Evolutionary conservation across 1,140 invertebrate genomes (phyloP).

Genomic region (Sycobia sp.): DNA sequence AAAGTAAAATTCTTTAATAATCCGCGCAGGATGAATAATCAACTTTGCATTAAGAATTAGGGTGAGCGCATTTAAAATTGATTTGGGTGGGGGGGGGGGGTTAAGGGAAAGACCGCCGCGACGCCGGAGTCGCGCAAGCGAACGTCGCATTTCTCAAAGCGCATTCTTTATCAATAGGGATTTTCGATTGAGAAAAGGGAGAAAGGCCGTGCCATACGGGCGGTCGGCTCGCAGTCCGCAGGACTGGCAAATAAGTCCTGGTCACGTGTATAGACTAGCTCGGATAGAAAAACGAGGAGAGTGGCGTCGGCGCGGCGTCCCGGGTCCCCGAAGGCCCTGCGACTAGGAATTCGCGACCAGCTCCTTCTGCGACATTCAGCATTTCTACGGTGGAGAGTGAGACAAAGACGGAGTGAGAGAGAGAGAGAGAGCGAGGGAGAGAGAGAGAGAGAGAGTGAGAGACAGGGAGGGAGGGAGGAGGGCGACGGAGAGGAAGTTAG

Average conservation of each 20-base stretch:
- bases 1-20: no score
- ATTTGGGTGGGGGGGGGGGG: no score
- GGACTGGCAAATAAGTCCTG: constrained; percentile 15
- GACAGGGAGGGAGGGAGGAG: no score
- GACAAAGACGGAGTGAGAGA: no score
- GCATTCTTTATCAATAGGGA: constrained; percentile 38
- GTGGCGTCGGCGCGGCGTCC: background rate
- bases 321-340: background rate
- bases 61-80: no score
- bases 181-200: constrained; percentile 17
- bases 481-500: no score
- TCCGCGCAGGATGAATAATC: no score
- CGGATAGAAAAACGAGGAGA: constrained; percentile 36
- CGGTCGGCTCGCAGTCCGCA: background rate
- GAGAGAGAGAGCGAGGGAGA: no score
- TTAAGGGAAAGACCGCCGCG: background rate
- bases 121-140: background rate
- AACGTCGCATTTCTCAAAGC: constrained; percentile 16
- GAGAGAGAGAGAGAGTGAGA: no score
- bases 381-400: background rate
- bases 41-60: no score
- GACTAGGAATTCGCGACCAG: constrained; percentile 6
- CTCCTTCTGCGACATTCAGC: constrained; percentile 8
- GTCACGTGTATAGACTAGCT: constrained; percentile 38
- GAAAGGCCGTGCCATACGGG: no score